Percentiles rank a stretch among this genome's conserved stretches.
These are phyloP conservation scores for Malaclemys terrapin DNA, from an alignment of 2,113 vertebrate species.

Conservation along the genomic window DNA sequence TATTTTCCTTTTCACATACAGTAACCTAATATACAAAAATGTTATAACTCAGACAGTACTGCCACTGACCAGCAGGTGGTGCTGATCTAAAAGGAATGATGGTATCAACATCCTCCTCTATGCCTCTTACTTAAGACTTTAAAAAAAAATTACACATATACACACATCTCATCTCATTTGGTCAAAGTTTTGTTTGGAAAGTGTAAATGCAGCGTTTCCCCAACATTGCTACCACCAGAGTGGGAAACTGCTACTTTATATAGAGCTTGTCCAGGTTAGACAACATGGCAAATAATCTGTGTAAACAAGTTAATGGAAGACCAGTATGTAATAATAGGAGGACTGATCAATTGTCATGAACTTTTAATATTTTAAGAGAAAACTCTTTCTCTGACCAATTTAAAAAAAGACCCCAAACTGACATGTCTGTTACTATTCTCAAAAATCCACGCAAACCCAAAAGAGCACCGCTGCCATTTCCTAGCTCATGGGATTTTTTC, in stretches of 20 bases:
- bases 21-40: background rate
- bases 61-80: slow-evolving; percentile 73
- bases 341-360: background rate
- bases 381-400: slow-evolving; percentile 33
- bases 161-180: slow-evolving; percentile 7
- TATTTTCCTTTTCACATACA: background rate
- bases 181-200: slow-evolving; percentile 40
- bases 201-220: slow-evolving; percentile 30
- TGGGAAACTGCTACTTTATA: slow-evolving; percentile 31
- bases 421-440: slow-evolving; percentile 32
- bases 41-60: background rate
- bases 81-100: slow-evolving; percentile 32
- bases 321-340: background rate
- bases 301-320: slow-evolving; percentile 35
- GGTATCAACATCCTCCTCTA: background rate
- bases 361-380: background rate
- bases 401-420: slow-evolving; percentile 19
- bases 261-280: slow-evolving; percentile 44
- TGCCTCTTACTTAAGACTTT: background rate
- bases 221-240: background rate
- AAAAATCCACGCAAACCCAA: slow-evolving; percentile 48
- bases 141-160: background rate
- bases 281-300: slow-evolving; percentile 8
- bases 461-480: background rate
- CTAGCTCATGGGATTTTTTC: background rate